Conservation (phyloP, 1,140 invertebrate genomes). For the Pseudomyrmex flavicornis region DNA sequence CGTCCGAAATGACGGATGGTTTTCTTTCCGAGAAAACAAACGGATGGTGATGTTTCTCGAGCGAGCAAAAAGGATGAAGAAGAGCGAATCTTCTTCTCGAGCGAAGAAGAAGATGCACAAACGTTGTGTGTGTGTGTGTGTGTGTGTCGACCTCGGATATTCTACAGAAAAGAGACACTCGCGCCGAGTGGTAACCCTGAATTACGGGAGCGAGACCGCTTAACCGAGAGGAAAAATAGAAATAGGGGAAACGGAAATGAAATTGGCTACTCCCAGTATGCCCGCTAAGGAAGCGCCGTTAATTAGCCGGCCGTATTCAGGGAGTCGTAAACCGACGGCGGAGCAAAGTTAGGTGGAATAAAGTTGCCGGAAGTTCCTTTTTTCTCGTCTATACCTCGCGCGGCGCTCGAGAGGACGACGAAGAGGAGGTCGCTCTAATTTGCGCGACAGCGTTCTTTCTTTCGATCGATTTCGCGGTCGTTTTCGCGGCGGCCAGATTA, state of each 20-base stretch:
- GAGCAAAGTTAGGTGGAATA: constrained; percentile 46
- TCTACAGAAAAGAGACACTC: background rate
- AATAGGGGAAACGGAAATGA: constrained; percentile 46
- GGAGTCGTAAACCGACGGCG: constrained; percentile 42
- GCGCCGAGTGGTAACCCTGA: constrained; percentile 38
- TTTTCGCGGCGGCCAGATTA: constrained; percentile 53
- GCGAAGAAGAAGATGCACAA: too few relatives aligned
- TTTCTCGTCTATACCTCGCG: background rate
- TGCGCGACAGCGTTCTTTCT: constrained; percentile 14
- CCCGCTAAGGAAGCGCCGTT: constrained; percentile 51
- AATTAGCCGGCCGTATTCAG: constrained; percentile 61
- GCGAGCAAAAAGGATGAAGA: too few relatives aligned
- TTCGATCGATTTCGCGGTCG: constrained; percentile 59
- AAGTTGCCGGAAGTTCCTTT: constrained; percentile 15
- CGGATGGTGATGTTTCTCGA: too few relatives aligned
- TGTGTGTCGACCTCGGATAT: background rate
- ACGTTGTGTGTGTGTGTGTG: too few relatives aligned
- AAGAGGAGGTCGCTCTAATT: constrained; percentile 25
- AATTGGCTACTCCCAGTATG: constrained; percentile 53
- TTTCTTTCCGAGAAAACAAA: too few relatives aligned
- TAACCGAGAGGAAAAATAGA: constrained; percentile 31
- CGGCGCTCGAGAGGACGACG: background rate
- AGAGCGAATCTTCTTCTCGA: too few relatives aligned
- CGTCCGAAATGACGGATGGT: too few relatives aligned
- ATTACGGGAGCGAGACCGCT: constrained; percentile 49